Base-by-base conservation (phyloP, 2,888 invertebrate genomes). In the Xestia rhomboidea region DNA sequence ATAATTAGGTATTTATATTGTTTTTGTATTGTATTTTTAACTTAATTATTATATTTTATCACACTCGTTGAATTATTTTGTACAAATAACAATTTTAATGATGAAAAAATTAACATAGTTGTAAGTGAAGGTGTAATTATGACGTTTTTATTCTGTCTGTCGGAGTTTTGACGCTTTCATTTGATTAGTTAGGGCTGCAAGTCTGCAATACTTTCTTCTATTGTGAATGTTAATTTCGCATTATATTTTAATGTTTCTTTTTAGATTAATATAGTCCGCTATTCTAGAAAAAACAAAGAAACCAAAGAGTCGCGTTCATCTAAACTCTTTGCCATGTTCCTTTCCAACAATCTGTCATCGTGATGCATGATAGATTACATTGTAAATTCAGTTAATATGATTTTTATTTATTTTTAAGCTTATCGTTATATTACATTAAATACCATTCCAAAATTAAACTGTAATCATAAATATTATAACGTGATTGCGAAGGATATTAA, bases 361-460 rank as follows among this genome's bases (percentile, higher is more conserved):
- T 89, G 89, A 91, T 94, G 95, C 96, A 95, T 95, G 95, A 90
- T 90, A 84, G 88, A 91, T 88, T 86, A 88, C 85, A 82, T 88
- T 89, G 88, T 91, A 91, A 90, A 91, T 91, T 93, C 93, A 92
- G 87, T 89, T 92, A 89, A 90, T 90, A 91, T 92, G 88, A 90
- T 92, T 94, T 94, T 96, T 95, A 96, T 95, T 96, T 96, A 95
- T 95, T 96, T 95, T 94, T 96, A 96, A 96, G 96, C 93, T 95
- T 95, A 94, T 94, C 92, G 91, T 92, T 94, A 94, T 93, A 92
- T 92, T 93, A 95, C 93, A 94, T 84, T 89, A 89, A 89, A 88
- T 96, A 96, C 94, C 96, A 96, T 96, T 96, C 96, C 96, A 96
- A 96, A 96, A 95, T 96, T 95, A 95, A 95, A 94, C 92, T 95